Evolutionary conservation across 2,888 invertebrate genomes (phyloP).

Genomic region (Aleiodes leptofemur): DNA sequence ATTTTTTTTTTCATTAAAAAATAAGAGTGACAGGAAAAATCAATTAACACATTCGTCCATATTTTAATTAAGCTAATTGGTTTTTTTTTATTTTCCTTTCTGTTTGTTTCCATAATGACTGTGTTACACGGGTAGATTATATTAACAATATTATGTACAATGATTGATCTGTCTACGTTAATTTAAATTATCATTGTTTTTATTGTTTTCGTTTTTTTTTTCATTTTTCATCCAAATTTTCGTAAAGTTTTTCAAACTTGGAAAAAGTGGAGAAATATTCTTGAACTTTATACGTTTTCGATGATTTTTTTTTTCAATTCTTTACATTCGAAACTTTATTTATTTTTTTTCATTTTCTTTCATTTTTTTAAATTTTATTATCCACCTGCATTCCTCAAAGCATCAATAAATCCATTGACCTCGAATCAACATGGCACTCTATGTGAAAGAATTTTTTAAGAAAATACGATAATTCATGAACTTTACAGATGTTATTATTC

Average conservation of each 20-base stretch:
- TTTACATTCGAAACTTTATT: slow-evolving; percentile 30
- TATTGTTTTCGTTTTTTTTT: slow-evolving; percentile 45
- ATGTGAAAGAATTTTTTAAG: slow-evolving; percentile 63
- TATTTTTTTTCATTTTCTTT: slow-evolving; percentile 39
- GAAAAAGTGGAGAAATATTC: slow-evolving; percentile 2
- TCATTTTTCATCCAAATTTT: slow-evolving; percentile 15
- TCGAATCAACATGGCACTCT: slow-evolving; percentile 66
- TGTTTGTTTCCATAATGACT: slow-evolving; percentile 69
- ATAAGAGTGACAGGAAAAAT: not conserved
- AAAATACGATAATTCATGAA: slow-evolving; percentile 62
- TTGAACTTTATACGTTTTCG: slow-evolving; percentile 17
- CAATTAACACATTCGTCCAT: not conserved
- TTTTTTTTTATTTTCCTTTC: slow-evolving; percentile 52
- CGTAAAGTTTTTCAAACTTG: not conserved
- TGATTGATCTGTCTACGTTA: slow-evolving; percentile 56
- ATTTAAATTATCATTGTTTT: slow-evolving; percentile 45
- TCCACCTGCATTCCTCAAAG: slow-evolving; percentile 43
- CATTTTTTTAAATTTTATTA: slow-evolving; percentile 44
- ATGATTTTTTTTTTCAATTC: slow-evolving; percentile 17
- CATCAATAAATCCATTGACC: slow-evolving; percentile 53
- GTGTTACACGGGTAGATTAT: slow-evolving; percentile 69
- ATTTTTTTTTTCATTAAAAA: slow-evolving; percentile 1
- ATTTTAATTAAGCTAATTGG: slow-evolving; percentile 8
- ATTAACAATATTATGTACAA: slow-evolving; percentile 72
- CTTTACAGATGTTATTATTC: slow-evolving; percentile 34